Conservation (phyloP, 2,113 vertebrate species). For the Hypocryptadius cinnamomeus region DNA sequence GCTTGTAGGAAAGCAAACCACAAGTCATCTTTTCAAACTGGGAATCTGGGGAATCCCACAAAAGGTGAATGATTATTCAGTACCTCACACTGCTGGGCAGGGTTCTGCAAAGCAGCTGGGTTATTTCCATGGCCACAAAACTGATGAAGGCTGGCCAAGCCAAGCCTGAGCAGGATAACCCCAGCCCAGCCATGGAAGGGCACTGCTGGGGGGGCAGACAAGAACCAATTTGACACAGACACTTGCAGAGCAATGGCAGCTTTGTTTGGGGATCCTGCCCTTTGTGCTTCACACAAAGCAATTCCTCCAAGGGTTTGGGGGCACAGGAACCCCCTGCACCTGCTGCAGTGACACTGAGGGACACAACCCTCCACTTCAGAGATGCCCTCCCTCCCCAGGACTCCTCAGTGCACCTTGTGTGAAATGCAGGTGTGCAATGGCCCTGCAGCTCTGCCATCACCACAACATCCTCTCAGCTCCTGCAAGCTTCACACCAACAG, state of each 20-base stretch:
- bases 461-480: neutral
- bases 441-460: neutral
- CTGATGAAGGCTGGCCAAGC: neutral
- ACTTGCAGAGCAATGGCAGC: neutral
- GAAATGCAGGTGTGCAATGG: fast-evolving
- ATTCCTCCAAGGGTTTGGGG: neutral
- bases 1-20: neutral
- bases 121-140: neutral
- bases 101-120: neutral
- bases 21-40: neutral
- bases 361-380: neutral
- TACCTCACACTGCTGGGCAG: neutral
- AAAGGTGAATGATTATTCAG: neutral
- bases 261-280: neutral
- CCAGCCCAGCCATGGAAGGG: neutral
- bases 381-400: fast-evolving
- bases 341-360: neutral
- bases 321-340: neutral
- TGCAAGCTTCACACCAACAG: too few species aligned
- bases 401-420: neutral
- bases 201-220: neutral
- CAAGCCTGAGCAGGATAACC: neutral
- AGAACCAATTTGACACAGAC: neutral
- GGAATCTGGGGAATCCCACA: neutral
- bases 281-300: neutral